Evolutionary conservation across 64 coral and sea anemone genomes (phyloP), one percentile per base, ranked within the genome.

Genomic region (Montipora efflorescens): DNA sequence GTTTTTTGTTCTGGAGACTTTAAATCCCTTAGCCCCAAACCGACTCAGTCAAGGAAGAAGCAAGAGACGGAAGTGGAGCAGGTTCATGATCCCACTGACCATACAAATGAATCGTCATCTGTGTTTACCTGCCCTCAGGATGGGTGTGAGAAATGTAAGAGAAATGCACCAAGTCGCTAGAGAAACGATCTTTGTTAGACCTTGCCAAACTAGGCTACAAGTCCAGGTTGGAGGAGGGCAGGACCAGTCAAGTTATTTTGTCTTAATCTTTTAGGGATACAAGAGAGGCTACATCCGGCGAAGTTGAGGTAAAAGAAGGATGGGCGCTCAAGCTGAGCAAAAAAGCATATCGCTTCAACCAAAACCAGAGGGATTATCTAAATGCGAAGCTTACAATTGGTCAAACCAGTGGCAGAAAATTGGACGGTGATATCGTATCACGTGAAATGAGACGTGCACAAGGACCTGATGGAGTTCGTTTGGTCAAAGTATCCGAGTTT

Each of bases 91-190:
- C 7, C 53, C 53, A 6, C 53, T 11, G 6, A 11, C 53, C 7
- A 8, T 57, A 8, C 53, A 6, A 11, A 57, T 8, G 53, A 57
- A 11, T 11, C 53, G 7, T 43, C 88, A 47, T n/a, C 71, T 2
- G 72, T 90, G n/a, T 88, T 76, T 76, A 15, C 68, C 12, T 88
- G 91, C 75, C 91, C 92, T n/a, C 61, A 94, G 76, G 86, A 82
- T 55, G 78, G 92, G 15, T 90, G 88, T 48, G 58, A 28, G 28
- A 28, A 28, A 28, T 28, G 28, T 28, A 28, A 5, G 73, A 88
- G 57, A 55, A 76, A 79, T 78, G 87, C 58, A 64, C 87, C 0
- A 46, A 61, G 19, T 93, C 91, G 13, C 50, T 93, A 46, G 92
- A 93, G 70, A 88, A 88, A 20, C 64, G 52, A 55, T 48, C 92